Evolutionary conservation across 1,140 invertebrate species (phyloP).

Genomic region (Drosophila auraria): DNA sequence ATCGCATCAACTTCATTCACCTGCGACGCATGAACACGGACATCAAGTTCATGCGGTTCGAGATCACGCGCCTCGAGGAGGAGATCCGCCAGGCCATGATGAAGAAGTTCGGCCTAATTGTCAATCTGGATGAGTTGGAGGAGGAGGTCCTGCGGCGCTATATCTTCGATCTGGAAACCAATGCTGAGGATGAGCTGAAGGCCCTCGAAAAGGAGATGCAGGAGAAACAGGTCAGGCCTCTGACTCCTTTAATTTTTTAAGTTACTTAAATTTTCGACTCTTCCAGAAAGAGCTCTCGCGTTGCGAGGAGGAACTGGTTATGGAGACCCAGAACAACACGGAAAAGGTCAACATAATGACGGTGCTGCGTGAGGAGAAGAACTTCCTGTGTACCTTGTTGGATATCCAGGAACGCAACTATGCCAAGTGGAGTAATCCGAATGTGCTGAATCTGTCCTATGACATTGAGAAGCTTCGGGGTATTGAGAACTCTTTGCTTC

Average conservation of each 20-base stretch:
- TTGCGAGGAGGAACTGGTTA: constrained; percentile 80
- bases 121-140: constrained; percentile 87
- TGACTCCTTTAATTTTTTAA: constrained; percentile 35
- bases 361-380: constrained; percentile 87
- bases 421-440: constrained; percentile 69
- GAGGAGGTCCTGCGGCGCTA: constrained; percentile 86
- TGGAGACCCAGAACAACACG: constrained; percentile 86
- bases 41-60: constrained; percentile 86
- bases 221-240: constrained; percentile 37
- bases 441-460: constrained; percentile 66
- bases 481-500: constrained; percentile 75
- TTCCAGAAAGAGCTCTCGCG: constrained; percentile 71
- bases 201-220: constrained; percentile 80
- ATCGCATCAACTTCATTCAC: constrained; percentile 86
- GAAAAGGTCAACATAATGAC: constrained; percentile 87
- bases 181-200: constrained; percentile 85
- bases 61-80: constrained; percentile 86
- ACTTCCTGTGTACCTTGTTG: constrained; percentile 85
- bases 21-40: constrained; percentile 87
- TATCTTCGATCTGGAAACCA: constrained; percentile 86
- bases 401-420: constrained; percentile 84
- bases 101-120: constrained; percentile 87
- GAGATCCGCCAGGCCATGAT: constrained; percentile 86
- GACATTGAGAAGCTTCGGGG: constrained; percentile 84
- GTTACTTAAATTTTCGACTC: neutral